These are phyloP conservation scores for Napeogenes inachia DNA, from an alignment of 2,888 invertebrate species.

Conservation along the genomic window DNA sequence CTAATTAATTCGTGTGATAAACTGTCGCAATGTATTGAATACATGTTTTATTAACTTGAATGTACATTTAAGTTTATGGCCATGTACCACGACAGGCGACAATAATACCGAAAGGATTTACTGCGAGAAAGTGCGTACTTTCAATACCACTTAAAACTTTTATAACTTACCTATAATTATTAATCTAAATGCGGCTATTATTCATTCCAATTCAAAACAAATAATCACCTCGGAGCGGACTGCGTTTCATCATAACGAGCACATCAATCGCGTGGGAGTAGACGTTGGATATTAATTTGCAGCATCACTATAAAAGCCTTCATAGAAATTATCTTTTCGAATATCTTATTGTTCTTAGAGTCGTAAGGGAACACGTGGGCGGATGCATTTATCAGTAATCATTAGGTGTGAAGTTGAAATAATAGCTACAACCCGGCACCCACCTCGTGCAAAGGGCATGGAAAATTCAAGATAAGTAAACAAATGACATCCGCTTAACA, in stretches of 20 bases:
- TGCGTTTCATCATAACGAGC: conserved; percentile 16
- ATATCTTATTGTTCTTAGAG: conserved; percentile 19
- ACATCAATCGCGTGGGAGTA: conserved; percentile 37
- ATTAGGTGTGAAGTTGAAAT: conserved; percentile 4
- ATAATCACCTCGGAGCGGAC: conserved; percentile 16
- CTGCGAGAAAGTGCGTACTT: conserved; percentile 20
- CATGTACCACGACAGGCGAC: conserved; percentile 23
- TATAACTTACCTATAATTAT: background rate
- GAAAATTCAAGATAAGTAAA: background rate
- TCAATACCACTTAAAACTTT: conserved; percentile 9
- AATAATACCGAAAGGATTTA: conserved; percentile 27
- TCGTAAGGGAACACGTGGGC: conserved; percentile 5
- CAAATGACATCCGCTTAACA: background rate
- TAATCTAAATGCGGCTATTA: background rate
- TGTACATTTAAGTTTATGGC: conserved; percentile 25
- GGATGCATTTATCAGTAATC: conserved; percentile 5
- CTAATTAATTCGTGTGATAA: conserved; percentile 23
- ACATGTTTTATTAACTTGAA: conserved; percentile 27
- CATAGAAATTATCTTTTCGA: conserved; percentile 37
- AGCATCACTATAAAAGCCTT: conserved; percentile 43
- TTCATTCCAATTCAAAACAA: background rate
- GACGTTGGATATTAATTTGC: conserved; percentile 40
- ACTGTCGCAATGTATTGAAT: conserved; percentile 23
- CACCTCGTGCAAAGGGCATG: background rate
- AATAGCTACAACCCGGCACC: background rate